Percentiles rank a stretch among this genome's conserved stretches.
phyloP scores from a whole-genome alignment of 1,140 invertebrate genomes.

The Pectinophora gossypiella region DNA sequence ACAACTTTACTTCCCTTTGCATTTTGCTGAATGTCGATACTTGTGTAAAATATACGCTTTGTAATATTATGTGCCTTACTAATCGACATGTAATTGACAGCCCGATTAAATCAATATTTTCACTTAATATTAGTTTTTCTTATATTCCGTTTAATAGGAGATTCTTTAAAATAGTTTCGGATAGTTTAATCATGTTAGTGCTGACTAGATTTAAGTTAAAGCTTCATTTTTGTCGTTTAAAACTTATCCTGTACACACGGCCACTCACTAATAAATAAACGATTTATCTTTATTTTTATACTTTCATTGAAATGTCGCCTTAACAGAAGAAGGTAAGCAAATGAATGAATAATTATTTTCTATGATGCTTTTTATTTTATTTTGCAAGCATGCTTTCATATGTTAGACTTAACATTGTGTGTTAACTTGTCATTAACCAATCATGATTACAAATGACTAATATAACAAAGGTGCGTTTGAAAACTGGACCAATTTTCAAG shows the following conservation, averaged over 20 bases:
- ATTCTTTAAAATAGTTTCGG: neutral
- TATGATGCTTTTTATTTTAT: constrained; percentile 27
- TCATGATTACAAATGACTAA: too few relatives aligned
- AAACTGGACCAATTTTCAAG: neutral
- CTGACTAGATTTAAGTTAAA: constrained; percentile 24
- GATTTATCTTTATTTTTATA: constrained; percentile 27
- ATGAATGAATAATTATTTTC: constrained; percentile 3
- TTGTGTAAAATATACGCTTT: constrained; percentile 14
- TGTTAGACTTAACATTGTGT: too few relatives aligned
- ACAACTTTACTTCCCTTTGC: neutral
- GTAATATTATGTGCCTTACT: constrained; percentile 19
- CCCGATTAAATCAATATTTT: constrained; percentile 10
- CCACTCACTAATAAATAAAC: constrained; percentile 58
- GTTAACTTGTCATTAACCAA: too few relatives aligned
- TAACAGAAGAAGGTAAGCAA: constrained; percentile 14
- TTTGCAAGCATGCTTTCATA: constrained; percentile 45
- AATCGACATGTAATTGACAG: constrained; percentile 13
- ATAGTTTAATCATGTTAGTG: constrained; percentile 10
- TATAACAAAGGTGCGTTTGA: constrained; percentile 4
- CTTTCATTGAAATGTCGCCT: constrained; percentile 1
- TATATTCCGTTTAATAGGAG: neutral
- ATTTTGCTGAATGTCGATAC: neutral
- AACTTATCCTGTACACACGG: constrained; percentile 35
- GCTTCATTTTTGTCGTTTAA: neutral
- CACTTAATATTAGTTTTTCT: too few relatives aligned